Evolutionary conservation across 2,888 invertebrate species (phyloP).

Genomic region (Nemapogon koenigi): DNA sequence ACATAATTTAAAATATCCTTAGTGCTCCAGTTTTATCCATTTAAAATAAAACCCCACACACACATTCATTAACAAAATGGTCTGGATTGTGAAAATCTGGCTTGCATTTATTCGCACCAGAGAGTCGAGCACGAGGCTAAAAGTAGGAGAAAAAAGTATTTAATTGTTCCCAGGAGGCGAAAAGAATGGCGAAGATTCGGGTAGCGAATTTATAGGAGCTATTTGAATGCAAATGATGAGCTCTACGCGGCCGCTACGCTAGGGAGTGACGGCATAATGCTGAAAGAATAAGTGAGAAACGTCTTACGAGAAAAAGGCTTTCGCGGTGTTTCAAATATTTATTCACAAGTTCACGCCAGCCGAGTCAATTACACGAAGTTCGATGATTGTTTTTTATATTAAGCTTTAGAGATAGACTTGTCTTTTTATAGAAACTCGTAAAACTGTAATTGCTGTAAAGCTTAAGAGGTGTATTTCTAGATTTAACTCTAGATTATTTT

Average conservation of each 20-base stretch:
- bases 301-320: constrained; percentile 47
- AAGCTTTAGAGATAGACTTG: constrained; percentile 10
- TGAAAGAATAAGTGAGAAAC: constrained; percentile 59
- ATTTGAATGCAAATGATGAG: constrained; percentile 64
- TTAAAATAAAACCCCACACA: constrained; percentile 1
- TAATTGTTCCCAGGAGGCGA: constrained; percentile 59
- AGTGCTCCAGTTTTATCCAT: too few species aligned
- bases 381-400: constrained; percentile 6
- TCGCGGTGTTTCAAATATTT: constrained; percentile 46
- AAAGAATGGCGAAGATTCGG: constrained; percentile 59
- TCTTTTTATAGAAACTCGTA: neutral
- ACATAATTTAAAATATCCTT: too few species aligned
- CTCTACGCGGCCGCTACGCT: constrained; percentile 36
- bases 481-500: too few species aligned
- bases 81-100: too few species aligned
- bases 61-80: neutral
- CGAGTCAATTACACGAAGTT: constrained; percentile 6
- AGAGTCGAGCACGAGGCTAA: constrained; percentile 36
- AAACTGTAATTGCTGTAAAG: too few species aligned
- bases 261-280: constrained; percentile 41
- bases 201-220: constrained; percentile 60
- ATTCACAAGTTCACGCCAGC: constrained; percentile 24
- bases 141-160: constrained; percentile 52
- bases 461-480: too few species aligned
- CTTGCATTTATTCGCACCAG: constrained; percentile 46